A percentile compares a stretch with the other conserved stretches of the same genome.
These are phyloP conservation scores for Mamestra brassicae DNA, from an alignment of 2,888 invertebrate species.

Conservation along the genomic window DNA sequence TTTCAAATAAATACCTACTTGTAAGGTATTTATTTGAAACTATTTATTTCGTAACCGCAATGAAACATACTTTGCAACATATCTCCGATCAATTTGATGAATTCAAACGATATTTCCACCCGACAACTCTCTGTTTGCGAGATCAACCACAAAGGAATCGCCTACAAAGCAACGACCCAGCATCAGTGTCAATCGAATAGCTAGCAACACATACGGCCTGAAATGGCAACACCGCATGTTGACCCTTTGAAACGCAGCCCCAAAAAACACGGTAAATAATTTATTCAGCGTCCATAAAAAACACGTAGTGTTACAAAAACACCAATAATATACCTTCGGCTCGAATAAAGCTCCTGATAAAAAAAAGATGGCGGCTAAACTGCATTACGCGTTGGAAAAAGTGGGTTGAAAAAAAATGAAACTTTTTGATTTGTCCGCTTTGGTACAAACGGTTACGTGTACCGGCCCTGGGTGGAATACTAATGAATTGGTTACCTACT, in stretches of 20 bases:
- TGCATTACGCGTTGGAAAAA: constrained; percentile 55
- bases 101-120: background rate
- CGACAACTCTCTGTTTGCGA: background rate
- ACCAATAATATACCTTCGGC: constrained; percentile 40
- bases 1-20: no score
- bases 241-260: constrained; percentile 31
- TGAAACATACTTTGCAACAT: background rate
- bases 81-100: background rate
- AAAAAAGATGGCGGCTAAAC: constrained; percentile 54
- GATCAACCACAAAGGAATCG: constrained; percentile 11
- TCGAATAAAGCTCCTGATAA: constrained; percentile 46
- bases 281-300: constrained; percentile 30
- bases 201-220: background rate
- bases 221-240: constrained; percentile 11
- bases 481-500: constrained; percentile 77
- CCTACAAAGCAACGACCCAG: background rate
- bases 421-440: constrained; percentile 72
- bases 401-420: constrained; percentile 50
- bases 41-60: no score
- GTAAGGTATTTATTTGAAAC: no score
- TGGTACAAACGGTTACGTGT: constrained; percentile 62
- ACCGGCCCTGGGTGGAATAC: constrained; percentile 71
- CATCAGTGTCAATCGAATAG: constrained; percentile 25
- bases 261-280: constrained; percentile 35
- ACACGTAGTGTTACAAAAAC: constrained; percentile 36